Conservation (phyloP, 2,113 vertebrate genomes). For the Morone chrysops region DNA sequence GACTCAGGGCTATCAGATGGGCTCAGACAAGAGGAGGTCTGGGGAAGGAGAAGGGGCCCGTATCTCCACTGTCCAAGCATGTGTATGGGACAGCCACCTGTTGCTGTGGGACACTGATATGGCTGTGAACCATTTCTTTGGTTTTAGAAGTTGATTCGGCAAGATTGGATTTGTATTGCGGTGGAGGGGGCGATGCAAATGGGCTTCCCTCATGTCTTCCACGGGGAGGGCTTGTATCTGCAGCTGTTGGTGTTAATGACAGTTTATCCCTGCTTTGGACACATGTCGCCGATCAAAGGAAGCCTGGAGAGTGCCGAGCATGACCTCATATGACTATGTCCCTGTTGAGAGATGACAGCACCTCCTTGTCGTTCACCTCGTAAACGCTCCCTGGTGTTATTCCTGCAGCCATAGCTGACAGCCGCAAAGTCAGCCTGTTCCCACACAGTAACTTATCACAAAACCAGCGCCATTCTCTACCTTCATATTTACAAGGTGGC, state of each 20-base stretch:
- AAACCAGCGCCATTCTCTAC: slow-evolving; percentile 6
- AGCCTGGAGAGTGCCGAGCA: slow-evolving; percentile 19
- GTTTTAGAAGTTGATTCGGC: slow-evolving; percentile 68
- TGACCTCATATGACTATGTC: slow-evolving; percentile 65
- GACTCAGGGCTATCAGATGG: neutral
- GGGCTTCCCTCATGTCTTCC: slow-evolving; percentile 51
- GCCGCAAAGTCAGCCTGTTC: slow-evolving; percentile 62
- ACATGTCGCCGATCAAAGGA: slow-evolving; percentile 75
- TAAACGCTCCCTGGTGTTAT: slow-evolving; percentile 71
- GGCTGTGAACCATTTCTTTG: slow-evolving; percentile 70
- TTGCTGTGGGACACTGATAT: slow-evolving; percentile 72
- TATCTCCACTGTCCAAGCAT: slow-evolving; percentile 33
- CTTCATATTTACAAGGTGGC: slow-evolving; percentile 49
- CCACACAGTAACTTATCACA: slow-evolving; percentile 44
- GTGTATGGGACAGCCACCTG: slow-evolving; percentile 65
- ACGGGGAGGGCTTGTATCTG: slow-evolving; percentile 60
- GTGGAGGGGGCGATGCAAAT: slow-evolving; percentile 18
- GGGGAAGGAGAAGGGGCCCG: slow-evolving; percentile 12
- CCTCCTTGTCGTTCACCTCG: slow-evolving; percentile 62
- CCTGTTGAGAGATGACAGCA: slow-evolving; percentile 53
- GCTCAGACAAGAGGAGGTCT: slow-evolving; percentile 14
- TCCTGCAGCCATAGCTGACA: slow-evolving; percentile 47
- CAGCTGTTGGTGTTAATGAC: slow-evolving; percentile 81
- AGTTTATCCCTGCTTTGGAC: slow-evolving; percentile 72
- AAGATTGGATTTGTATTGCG: slow-evolving; percentile 53